Evolutionary conservation across 2,888 invertebrate species (phyloP).

Genomic region (Aphodius sticticus): DNA sequence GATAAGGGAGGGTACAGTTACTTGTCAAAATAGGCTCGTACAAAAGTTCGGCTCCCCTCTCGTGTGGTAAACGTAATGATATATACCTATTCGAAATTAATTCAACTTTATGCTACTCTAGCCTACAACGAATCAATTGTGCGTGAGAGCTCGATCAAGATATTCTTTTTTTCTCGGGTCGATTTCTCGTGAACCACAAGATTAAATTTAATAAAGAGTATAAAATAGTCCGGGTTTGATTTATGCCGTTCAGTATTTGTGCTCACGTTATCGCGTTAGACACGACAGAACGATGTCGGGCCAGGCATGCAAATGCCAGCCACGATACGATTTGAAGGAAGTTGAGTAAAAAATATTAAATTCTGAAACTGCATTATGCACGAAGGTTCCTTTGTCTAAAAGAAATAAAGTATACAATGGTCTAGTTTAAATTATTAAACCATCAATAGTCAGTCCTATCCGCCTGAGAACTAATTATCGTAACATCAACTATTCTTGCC

Average conservation of each 20-base stretch:
- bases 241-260: slow-evolving; percentile 23
- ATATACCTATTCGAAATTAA: background rate
- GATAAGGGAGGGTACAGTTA: no score
- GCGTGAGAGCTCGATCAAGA: slow-evolving; percentile 11
- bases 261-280: slow-evolving; percentile 20
- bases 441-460: no score
- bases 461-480: no score
- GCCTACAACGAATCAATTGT: background rate
- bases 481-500: no score
- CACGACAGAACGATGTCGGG: slow-evolving; percentile 7
- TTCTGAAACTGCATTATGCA: background rate
- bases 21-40: no score
- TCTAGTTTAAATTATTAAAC: no score
- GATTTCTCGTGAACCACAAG: slow-evolving; percentile 15
- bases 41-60: no score
- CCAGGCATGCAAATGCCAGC: slow-evolving; percentile 17
- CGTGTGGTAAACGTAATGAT: no score
- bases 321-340: background rate
- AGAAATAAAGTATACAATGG: no score
- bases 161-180: slow-evolving; percentile 16
- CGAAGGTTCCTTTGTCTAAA: slow-evolving; percentile 4
- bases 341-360: background rate
- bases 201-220: slow-evolving; percentile 26
- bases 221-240: slow-evolving; percentile 22
- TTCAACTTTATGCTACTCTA: background rate